Evolutionary conservation across 2,113 vertebrate genomes (phyloP), one percentile per base, ranked within the genome.

Genomic region (Sciurus niger): DNA sequence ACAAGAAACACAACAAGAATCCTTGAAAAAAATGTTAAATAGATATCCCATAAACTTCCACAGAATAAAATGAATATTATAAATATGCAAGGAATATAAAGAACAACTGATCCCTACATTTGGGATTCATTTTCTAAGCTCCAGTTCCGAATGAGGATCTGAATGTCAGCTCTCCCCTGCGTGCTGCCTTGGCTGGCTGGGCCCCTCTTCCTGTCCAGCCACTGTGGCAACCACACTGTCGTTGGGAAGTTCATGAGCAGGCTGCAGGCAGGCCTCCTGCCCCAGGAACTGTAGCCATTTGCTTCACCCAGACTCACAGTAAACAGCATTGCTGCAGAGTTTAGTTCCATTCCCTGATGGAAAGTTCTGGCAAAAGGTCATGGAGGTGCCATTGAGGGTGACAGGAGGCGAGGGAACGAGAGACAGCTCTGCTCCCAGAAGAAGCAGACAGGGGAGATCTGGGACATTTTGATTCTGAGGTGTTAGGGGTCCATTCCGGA

Each of bases 321-420:
- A 25, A 79, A 40, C 37, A 63, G 60, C 24, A 25, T 8, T 11
- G 60, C 37, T 74, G 70, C 16, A 22, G 51, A 74, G 24, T 28
- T 46, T 48, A 25, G 43, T 40, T 18, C 58, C 74, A 43, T 1
- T 60, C 17, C 30, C 46, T 18, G 28, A 4, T 5, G 5, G 11
- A 5, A 8, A 85, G n/a, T 12, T 55, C 48, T 18, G 43, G 40
- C 14, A 13, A 4, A 70, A 53, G 37, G 40, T 13, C 76, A 0
- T 8, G 16, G 20, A 5, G n/a, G 4, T 7, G 1, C 20, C 6
- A 0, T 0, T 25, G 77, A 53, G 30, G 18, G 25, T 30, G 40
- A 60, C 3, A 46, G 25, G 1, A 25, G 20, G 11, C 0, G 32
- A 43, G 24, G 24, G 18, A 5, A 46, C n/a, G n/a, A 18, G 28